Evolutionary conservation across 2,888 invertebrate species (phyloP), one percentile per base, ranked within the genome.

Genomic region (Barypeithes pellucidus): DNA sequence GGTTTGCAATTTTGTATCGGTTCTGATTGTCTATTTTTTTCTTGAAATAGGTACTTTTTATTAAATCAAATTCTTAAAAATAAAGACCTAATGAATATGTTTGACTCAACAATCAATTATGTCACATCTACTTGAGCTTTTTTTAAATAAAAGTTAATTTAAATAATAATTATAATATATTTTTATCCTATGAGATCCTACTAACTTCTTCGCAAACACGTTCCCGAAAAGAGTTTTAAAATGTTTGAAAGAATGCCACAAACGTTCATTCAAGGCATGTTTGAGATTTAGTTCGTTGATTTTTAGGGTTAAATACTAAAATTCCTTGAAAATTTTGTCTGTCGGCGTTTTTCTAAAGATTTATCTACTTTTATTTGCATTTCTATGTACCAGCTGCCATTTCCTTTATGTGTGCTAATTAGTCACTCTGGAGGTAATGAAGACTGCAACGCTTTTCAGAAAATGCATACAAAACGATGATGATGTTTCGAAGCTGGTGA

Each of bases 291-390:
- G 24, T 66, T 60, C 33, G 45, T 66, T 72, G 52, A 59, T 72
- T 72, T 71, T 72, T 60, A 72, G 60, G 72, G 72, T 72, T 67
- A 67, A 66, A 72, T 52, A 18, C 50, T 33, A 61, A 36, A 50
- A 72, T 67, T 72, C 72, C 72, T 50, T 50, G 16, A n/a, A 36
- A 33, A 65, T 71, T 71, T 60, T 65, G 70, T 33, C 54, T 70
- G 63, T 43, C 43, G 39, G 50, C 57, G 45, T 47, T 65, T 54
- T 65, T 54, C 59, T 50, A 65, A 71, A 57, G 47, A 45, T 24
- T 22, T 33, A 43, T 65, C 14, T 45, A 63, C 33, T 63, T 63
- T 54, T 70, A 63, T 70, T 65, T 65, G 45, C 65, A 39, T 71
- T 65, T 65, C 18, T 20, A 18, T 24, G 39, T 60, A 33, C 33